phyloP scores from a whole-genome alignment of 2,797 vertebrate species.

The Sebastes nivosus region DNA sequence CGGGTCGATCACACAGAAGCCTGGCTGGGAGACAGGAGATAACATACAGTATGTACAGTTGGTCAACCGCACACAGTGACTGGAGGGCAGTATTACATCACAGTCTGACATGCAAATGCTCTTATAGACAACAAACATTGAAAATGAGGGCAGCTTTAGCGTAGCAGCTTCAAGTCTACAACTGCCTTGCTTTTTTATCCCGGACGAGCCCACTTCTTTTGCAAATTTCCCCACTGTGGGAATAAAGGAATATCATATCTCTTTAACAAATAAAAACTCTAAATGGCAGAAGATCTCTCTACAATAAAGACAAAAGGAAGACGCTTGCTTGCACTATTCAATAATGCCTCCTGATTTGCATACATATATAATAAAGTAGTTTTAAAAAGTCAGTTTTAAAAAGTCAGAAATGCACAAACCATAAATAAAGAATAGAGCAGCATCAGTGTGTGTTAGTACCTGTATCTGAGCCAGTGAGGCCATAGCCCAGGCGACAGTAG shows the following conservation, averaged over 20 bases:
- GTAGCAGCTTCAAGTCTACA: background rate
- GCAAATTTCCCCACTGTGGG: too few relatives aligned
- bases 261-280: background rate
- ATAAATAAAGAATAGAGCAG: background rate
- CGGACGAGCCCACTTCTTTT: too few relatives aligned
- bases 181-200: background rate
- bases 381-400: background rate
- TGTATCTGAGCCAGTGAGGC: conserved; percentile 88
- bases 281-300: background rate
- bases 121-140: background rate
- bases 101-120: background rate
- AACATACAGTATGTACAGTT: background rate
- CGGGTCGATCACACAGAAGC: conserved; percentile 89
- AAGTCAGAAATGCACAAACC: background rate
- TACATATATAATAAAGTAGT: background rate
- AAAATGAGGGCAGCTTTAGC: background rate
- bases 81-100: background rate
- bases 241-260: accelerated
- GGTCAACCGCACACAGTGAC: background rate
- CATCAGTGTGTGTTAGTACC: conserved; percentile 65
- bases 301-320: background rate
- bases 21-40: conserved; percentile 74
- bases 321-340: background rate
- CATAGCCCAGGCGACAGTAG: conserved; percentile 93
- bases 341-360: background rate